Percentiles rank a stretch among this genome's conserved stretches.
phyloP scores from a whole-genome alignment of 2,888 invertebrate species.

The Chymomyza procnemis region DNA sequence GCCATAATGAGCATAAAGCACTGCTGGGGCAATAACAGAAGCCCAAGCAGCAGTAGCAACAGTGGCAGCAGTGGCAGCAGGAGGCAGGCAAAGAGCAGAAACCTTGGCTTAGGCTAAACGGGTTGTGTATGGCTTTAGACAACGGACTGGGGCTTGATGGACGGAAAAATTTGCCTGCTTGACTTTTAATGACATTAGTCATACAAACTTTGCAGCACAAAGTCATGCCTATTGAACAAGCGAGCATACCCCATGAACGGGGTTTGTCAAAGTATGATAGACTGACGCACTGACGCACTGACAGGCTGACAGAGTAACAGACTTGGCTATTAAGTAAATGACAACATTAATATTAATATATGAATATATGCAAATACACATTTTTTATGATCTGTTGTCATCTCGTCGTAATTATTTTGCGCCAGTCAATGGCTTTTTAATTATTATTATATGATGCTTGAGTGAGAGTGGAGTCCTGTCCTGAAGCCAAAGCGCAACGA shows the following conservation, averaged over 20 bases:
- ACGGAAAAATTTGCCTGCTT: not conserved
- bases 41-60: not conserved
- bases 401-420: slow-evolving; percentile 51
- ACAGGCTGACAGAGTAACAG: too few relatives aligned
- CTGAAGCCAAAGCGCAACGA: not conserved
- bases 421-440: slow-evolving; percentile 58
- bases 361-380: slow-evolving; percentile 22
- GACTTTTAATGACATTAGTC: slow-evolving; percentile 32
- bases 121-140: not conserved
- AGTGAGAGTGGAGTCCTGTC: not conserved
- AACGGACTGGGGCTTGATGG: not conserved
- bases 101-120: not conserved
- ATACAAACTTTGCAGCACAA: slow-evolving; percentile 9
- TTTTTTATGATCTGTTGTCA: slow-evolving; percentile 52
- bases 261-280: not conserved
- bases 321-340: not conserved
- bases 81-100: not conserved
- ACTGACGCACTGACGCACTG: too few relatives aligned
- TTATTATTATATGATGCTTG: slow-evolving; percentile 26
- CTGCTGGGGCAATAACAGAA: not conserved
- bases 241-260: not conserved
- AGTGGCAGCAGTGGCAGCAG: not conserved
- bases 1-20: slow-evolving; percentile 35
- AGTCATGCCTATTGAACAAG: not conserved
- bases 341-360: slow-evolving; percentile 70